Base-by-base conservation (phyloP, 2,797 vertebrate species). In the Amblyraja radiata region DNA sequence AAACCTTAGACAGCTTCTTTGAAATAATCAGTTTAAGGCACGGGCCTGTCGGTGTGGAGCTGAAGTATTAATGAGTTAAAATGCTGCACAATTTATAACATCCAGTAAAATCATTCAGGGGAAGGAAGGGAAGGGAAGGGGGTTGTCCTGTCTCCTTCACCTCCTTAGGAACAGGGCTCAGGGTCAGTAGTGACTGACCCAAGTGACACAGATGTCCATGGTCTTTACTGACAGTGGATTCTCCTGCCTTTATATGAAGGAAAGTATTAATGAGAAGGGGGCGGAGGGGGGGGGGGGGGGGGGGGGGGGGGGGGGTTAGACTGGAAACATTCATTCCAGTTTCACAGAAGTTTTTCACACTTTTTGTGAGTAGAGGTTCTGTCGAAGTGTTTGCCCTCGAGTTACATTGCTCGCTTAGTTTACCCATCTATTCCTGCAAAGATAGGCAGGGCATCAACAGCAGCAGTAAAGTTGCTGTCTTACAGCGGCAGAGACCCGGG, bases 51-150 rank as follows among this genome's bases (percentile, higher is more conserved):
- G 36, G 32, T 23, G 14, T 90, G 21, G 7, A 25, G 88, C 25
- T 91, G 88, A 65, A 36, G 16, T 68, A 36, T 54, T 39, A 25
- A 14, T 18, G 71, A 16, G 46, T 92, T 92, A 25, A 6, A 74
- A 54, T 54, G 65, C 36, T 28, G 23, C 18, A 71, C 39, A 1
- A 54, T 58, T 92, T 21, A 92, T 39, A 58, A 6, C 36, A 71
- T 73, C 65, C 7, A 88, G 84, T 65, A 18, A 63, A 88, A 74
- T 76, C 11, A 58, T 58, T 76, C 39, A 28, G 11, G 73, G 90
- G 71, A 76, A 92, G 90, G 39, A 36, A 88, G 84, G 68, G 39
- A 36, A 88, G 84, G 68, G 63, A 63, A 63, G 63, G 84, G 84
- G 61, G n/a, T 21, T 36, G n/a, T 10, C 6, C 16, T 68, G n/a